Evolutionary conservation across 2,113 vertebrate species (phyloP), one percentile per base, ranked within the genome.

Genomic region (Equus quagga): DNA sequence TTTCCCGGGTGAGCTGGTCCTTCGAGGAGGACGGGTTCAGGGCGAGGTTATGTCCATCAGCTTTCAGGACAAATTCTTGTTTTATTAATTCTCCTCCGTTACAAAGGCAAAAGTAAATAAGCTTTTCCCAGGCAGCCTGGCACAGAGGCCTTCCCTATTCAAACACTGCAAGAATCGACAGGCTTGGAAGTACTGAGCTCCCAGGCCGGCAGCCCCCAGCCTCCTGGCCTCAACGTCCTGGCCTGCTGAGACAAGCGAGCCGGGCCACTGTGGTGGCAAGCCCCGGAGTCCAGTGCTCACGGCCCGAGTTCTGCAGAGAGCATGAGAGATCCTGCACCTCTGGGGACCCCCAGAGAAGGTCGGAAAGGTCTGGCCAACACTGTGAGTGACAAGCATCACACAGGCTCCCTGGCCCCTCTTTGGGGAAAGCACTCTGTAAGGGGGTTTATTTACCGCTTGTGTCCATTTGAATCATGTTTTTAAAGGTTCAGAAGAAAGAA

Each of bases 1-100:
- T 83, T 97, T 81, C 69, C 67, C 0, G 26, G 8, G 18, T n/a
- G 76, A 95, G 81, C 73, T 54, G n/a, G 78, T 54, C 97, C 75
- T 97, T 69, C 93, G 14, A 0, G 0, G 44, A 41, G 81, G 62
- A 81, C 9, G 95, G 92, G 96, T 94, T 97, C 98, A 95, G 81
- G 19, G 41, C 19, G 31, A 88, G 96, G 94, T 89, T 97, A 96
- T 3, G 1, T 73, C 96, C 46, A 3, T 79, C 96, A 85, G 70
- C 97, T 98, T 96, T 65, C 93, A 70, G 65, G 75, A 95, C 33
- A 97, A 91, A 95, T 76, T 87, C 80, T 65, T 51, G 0, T 84
- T 94, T 98, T 98, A 79, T 72, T 97, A 98, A 83, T 91, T 86
- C 72, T 97, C n/a, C 91, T 97, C 54, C 79, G 5, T 70, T 17